Percentiles rank a stretch among this genome's conserved stretches.
Conservation (phyloP, 2,888 invertebrate species). For the Gastrophysa polygoni region DNA sequence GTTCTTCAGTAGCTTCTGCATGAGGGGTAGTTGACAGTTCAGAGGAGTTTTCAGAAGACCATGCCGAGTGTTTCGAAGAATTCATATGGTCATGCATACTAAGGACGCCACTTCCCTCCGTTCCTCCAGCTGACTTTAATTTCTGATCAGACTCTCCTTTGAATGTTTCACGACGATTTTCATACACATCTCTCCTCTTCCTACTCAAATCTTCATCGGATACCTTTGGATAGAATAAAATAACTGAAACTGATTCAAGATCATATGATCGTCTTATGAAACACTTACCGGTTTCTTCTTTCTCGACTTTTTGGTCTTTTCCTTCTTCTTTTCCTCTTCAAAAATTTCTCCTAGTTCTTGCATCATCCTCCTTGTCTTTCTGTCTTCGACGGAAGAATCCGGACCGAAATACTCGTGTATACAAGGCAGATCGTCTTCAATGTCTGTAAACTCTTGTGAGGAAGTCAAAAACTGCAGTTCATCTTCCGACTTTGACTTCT, state of each 20-base stretch:
- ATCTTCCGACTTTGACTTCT: slow-evolving; percentile 19
- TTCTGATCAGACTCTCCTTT: no score
- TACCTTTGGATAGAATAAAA: neutral
- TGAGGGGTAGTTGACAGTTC: no score
- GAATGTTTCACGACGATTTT: neutral
- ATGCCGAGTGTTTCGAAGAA: no score
- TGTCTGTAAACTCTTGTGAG: slow-evolving; percentile 35
- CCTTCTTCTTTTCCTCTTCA: slow-evolving; percentile 19
- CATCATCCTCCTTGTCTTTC: slow-evolving; percentile 4
- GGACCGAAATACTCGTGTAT: slow-evolving; percentile 40
- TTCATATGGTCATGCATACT: no score
- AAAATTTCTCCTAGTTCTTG: slow-evolving; percentile 21
- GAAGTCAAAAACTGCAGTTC: slow-evolving; percentile 30
- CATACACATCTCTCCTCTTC: slow-evolving; percentile 4
- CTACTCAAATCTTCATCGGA: slow-evolving; percentile 2
- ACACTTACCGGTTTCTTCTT: neutral
- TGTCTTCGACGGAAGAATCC: slow-evolving; percentile 6
- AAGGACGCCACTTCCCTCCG: no score
- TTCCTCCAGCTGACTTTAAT: no score
- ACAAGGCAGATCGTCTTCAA: slow-evolving; percentile 36
- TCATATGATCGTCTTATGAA: neutral
- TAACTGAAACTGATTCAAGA: neutral
- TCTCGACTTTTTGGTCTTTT: slow-evolving; percentile 12
- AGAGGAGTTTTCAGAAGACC: no score
- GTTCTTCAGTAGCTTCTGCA: no score